These are phyloP conservation scores for Oreohelix idahoensis DNA, from an alignment of 1,140 invertebrate genomes.

Conservation along the genomic window DNA sequence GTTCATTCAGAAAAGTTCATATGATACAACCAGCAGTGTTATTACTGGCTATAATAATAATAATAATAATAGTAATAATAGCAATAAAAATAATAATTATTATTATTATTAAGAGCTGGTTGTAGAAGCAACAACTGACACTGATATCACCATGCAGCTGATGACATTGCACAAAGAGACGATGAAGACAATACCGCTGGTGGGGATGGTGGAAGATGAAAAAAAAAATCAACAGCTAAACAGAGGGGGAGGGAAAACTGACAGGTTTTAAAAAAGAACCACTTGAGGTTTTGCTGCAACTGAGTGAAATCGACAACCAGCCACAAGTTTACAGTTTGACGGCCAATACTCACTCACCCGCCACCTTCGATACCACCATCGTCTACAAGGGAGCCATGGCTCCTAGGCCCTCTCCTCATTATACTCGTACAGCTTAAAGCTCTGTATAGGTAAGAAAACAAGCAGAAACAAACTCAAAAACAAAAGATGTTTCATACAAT, in stretches of 20 bases:
- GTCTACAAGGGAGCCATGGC: neutral
- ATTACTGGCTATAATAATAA: neutral
- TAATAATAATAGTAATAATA: constrained; percentile 13
- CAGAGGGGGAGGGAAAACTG: neutral
- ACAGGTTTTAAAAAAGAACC: neutral
- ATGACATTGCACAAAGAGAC: constrained; percentile 9
- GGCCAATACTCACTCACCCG: neutral
- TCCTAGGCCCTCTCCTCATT: constrained; percentile 29
- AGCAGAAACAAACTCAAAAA: constrained; percentile 15
- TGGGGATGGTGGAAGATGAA: neutral
- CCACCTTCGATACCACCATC: constrained; percentile 4
- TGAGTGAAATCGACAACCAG: neutral
- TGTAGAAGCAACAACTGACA: constrained; percentile 11
- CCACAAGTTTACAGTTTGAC: neutral
- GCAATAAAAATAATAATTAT: neutral
- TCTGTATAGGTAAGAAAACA: constrained; percentile 66
- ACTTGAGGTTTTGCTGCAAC: neutral
- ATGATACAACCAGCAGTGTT: neutral
- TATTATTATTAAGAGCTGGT: neutral
- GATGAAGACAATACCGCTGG: constrained; percentile 2
- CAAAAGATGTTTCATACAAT: neutral
- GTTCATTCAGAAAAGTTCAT: neutral
- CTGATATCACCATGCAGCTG: constrained; percentile 19
- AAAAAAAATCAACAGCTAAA: neutral
- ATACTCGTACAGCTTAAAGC: constrained; percentile 40